phyloP scores from a whole-genome alignment of 2,888 invertebrate species.

The Venustoraphidia nigricollis region DNA sequence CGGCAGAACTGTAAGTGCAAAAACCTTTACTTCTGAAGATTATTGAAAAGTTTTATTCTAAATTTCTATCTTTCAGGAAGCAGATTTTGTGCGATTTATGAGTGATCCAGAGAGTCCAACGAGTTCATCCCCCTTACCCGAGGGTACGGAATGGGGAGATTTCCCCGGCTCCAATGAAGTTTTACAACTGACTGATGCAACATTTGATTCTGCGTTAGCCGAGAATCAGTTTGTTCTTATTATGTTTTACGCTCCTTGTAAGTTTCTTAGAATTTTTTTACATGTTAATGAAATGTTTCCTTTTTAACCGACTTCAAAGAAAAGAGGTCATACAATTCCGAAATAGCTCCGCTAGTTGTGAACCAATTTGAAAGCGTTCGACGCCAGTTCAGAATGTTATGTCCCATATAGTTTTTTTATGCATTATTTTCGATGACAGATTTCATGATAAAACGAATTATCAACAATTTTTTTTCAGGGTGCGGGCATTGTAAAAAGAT shows the following conservation, averaged over 20 bases:
- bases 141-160: constrained; percentile 27
- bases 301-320: too few relatives aligned
- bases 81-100: constrained; percentile 51
- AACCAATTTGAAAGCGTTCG: too few relatives aligned
- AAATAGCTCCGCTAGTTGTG: too few relatives aligned
- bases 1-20: constrained; percentile 45
- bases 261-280: constrained; percentile 17
- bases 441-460: neutral
- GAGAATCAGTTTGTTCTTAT: constrained; percentile 45
- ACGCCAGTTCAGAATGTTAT: too few relatives aligned
- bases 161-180: constrained; percentile 31
- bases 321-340: too few relatives aligned
- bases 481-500: constrained; percentile 54
- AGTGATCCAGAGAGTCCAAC: constrained; percentile 29
- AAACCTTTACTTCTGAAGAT: constrained; percentile 2
- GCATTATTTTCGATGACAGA: neutral
- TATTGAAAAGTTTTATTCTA: neutral
- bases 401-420: too few relatives aligned
- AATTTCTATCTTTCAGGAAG: constrained; percentile 31
- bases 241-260: constrained; percentile 68
- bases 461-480: constrained; percentile 32
- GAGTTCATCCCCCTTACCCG: constrained; percentile 18
- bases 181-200: constrained; percentile 35
- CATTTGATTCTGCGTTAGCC: constrained; percentile 42
- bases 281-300: neutral